Conservation (phyloP, 2,113 vertebrate species). For the Xyrauchen texanus region DNA sequence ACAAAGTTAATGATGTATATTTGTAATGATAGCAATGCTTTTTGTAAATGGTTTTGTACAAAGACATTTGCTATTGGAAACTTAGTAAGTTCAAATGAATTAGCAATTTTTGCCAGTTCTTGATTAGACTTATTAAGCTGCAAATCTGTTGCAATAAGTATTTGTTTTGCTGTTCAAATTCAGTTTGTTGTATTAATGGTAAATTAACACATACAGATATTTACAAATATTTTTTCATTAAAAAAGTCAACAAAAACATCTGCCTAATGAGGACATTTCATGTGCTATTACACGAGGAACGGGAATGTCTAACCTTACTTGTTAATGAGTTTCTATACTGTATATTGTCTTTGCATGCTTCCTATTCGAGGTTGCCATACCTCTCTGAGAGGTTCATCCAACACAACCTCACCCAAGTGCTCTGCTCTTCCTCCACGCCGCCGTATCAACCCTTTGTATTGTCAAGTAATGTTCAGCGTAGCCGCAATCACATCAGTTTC, state of each 20-base stretch:
- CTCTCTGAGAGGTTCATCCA: not conserved
- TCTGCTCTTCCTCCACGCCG: not conserved
- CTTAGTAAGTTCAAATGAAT: not conserved
- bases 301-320: not conserved
- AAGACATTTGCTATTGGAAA: not conserved
- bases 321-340: not conserved
- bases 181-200: not conserved
- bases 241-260: not conserved
- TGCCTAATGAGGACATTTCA: no score
- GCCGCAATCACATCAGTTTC: slow-evolving; percentile 80
- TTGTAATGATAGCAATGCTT: slow-evolving; percentile 6
- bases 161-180: not conserved
- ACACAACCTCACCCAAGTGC: not conserved
- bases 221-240: not conserved
- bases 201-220: no score
- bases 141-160: not conserved
- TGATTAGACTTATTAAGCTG: no score
- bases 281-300: not conserved
- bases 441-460: slow-evolving; percentile 22
- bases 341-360: not conserved
- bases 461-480: slow-evolving; percentile 46
- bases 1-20: slow-evolving; percentile 3
- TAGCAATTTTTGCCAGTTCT: no score
- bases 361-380: not conserved
- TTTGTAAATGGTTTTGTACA: slow-evolving; percentile 15